Evolutionary conservation across 2,113 vertebrate genomes (phyloP).

Genomic region (Cochlearius cochlearius): DNA sequence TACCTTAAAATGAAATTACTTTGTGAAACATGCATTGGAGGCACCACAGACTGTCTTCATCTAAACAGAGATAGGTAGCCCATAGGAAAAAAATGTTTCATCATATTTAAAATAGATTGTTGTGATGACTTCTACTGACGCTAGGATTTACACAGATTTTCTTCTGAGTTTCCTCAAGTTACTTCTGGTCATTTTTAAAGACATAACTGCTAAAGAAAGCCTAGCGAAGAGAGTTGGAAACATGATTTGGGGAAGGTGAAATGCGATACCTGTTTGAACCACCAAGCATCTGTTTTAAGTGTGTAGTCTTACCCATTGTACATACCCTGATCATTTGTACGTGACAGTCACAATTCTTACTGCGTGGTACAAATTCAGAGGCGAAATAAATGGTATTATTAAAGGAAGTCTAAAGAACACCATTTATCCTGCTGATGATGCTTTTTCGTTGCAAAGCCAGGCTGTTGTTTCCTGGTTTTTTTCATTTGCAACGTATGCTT

Average conservation of each 20-base stretch:
- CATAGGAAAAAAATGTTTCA: neutral
- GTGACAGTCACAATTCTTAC: neutral
- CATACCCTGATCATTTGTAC: neutral
- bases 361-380: neutral
- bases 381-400: neutral
- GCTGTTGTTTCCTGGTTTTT: neutral
- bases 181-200: neutral
- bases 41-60: neutral
- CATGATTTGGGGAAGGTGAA: neutral
- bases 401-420: neutral
- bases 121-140: neutral
- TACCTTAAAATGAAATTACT: neutral
- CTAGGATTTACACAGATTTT: neutral
- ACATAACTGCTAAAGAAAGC: neutral
- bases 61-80: neutral
- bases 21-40: neutral
- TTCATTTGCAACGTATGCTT: neutral
- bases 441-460: neutral
- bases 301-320: neutral
- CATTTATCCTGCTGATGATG: neutral
- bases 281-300: neutral
- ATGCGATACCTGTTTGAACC: neutral
- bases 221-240: neutral
- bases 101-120: neutral
- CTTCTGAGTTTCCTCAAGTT: constrained; percentile 4